A percentile compares a stretch with the other conserved stretches of the same genome.
Conservation (phyloP, 2,888 invertebrate species). For the Parochlus steinenii region DNA sequence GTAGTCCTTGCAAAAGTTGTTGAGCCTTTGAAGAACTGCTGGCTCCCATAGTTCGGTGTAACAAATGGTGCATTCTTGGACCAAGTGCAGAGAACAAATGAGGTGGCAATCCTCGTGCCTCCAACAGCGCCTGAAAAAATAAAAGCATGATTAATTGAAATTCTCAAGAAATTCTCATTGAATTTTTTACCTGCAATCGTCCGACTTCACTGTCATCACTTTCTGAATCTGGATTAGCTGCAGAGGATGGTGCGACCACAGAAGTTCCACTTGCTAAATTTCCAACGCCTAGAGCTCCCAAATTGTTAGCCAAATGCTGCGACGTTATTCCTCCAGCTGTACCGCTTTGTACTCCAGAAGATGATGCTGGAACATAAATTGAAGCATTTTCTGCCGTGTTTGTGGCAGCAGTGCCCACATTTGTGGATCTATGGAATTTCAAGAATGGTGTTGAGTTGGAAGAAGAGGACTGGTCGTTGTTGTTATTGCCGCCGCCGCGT, state of each 20-base stretch:
- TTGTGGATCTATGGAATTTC: slow-evolving; percentile 6
- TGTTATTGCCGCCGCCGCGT: slow-evolving; percentile 1
- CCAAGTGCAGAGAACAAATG: slow-evolving; percentile 91
- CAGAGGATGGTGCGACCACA: slow-evolving; percentile 26
- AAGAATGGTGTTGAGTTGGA: slow-evolving; percentile 3
- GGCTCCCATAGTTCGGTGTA: slow-evolving; percentile 87
- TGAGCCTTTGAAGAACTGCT: slow-evolving; percentile 80
- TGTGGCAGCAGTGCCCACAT: slow-evolving; percentile 7
- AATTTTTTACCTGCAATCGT: too few relatives aligned
- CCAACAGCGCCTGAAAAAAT: slow-evolving; percentile 85
- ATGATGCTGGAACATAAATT: slow-evolving; percentile 12
- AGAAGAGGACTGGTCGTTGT: slow-evolving; percentile 4
- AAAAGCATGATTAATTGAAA: too few relatives aligned
- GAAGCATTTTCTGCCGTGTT: slow-evolving; percentile 14
- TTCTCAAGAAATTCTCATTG: too few relatives aligned
- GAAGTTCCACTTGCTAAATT: too few relatives aligned
- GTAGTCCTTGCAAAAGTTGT: slow-evolving; percentile 78
- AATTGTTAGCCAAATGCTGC: slow-evolving; percentile 6
- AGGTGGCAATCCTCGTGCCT: slow-evolving; percentile 90
- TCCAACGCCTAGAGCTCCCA: slow-evolving; percentile 3
- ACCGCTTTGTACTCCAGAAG: slow-evolving; percentile 14
- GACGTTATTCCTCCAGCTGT: slow-evolving; percentile 9
- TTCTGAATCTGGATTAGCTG: slow-evolving; percentile 41
- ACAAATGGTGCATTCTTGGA: slow-evolving; percentile 88
- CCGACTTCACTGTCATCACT: slow-evolving; percentile 93